phyloP scores from a whole-genome alignment of 2,888 invertebrate species.

The Lypha dubia region DNA sequence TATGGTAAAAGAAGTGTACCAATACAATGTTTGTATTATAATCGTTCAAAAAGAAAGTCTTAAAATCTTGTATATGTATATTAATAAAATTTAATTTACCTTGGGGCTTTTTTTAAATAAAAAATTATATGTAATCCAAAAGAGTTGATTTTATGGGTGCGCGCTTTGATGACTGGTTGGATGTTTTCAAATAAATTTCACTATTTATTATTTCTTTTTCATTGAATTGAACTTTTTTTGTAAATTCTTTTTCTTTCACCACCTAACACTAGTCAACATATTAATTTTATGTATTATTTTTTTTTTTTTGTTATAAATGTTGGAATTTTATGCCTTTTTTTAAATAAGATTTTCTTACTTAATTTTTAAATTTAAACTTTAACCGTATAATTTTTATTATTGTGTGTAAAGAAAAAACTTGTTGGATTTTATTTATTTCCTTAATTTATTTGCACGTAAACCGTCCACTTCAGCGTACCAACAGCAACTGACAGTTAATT shows the following conservation, averaged over 20 bases:
- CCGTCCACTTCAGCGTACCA: constrained; percentile 67
- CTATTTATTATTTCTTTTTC: not conserved
- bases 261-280: not conserved
- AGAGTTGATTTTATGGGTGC: not conserved
- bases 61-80: constrained; percentile 1
- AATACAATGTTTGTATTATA: not conserved
- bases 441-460: constrained; percentile 53
- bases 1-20: constrained; percentile 43
- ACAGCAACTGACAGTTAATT: constrained; percentile 66
- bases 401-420: not conserved
- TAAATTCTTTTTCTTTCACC: constrained; percentile 4
- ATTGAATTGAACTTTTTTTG: not conserved
- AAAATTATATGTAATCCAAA: constrained; percentile 35
- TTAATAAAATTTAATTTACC: constrained; percentile 41
- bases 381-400: constrained; percentile 2
- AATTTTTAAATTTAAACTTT: constrained; percentile 20
- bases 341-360: not conserved
- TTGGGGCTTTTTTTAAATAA: constrained; percentile 44
- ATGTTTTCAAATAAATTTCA: constrained; percentile 8
- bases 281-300: constrained; percentile 16
- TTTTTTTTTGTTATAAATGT: constrained; percentile 8
- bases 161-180: not conserved
- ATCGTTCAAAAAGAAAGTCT: constrained; percentile 39
- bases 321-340: constrained; percentile 16
- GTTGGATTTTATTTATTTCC: constrained; percentile 24